These are phyloP conservation scores for Argyra leucocephala DNA, from an alignment of 2,888 invertebrate genomes.

Conservation along the genomic window DNA sequence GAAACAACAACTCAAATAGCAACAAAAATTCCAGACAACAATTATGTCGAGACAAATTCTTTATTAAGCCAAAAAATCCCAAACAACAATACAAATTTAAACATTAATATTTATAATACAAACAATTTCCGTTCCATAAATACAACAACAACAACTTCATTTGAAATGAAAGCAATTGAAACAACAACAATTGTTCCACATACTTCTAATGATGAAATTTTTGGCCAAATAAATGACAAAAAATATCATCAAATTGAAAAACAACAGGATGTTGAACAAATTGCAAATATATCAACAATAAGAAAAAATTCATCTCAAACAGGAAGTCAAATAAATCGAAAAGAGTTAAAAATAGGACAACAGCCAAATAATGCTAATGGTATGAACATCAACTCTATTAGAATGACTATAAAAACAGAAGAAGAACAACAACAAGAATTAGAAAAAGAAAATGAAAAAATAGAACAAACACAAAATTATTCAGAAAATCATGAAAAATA, in stretches of 20 bases:
- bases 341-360: background rate
- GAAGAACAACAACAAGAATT: background rate
- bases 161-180: no score
- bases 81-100: background rate
- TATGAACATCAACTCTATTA: no score
- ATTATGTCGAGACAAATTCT: conserved; percentile 24
- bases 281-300: background rate
- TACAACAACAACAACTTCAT: background rate
- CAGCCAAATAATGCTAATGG: no score
- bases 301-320: background rate
- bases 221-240: background rate
- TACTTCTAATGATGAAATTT: background rate
- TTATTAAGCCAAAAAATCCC: conserved; percentile 13
- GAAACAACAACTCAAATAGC: background rate
- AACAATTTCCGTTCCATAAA: background rate
- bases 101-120: conserved; percentile 4
- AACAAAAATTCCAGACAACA: conserved; percentile 19
- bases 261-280: conserved; percentile 1
- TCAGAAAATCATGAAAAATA: no score
- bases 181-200: background rate
- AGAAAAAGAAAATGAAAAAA: background rate
- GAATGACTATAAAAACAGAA: background rate
- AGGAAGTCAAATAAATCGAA: background rate
- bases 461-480: no score
- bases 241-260: background rate